Percentiles rank a stretch among this genome's conserved stretches.
phyloP scores from a whole-genome alignment of 2,113 vertebrate genomes.

The Abramis brama region DNA sequence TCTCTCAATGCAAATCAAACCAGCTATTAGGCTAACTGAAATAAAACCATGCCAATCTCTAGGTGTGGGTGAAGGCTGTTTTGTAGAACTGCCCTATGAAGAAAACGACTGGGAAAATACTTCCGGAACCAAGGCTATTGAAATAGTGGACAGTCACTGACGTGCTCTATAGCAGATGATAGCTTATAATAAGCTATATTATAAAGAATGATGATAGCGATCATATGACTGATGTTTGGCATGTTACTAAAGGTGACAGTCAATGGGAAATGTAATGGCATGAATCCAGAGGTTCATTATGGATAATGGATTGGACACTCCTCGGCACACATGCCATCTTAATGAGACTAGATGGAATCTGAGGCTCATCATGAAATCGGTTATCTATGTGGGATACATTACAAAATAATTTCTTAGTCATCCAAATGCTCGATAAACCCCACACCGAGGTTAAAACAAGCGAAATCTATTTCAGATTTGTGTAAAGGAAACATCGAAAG shows the following conservation, averaged over 20 bases:
- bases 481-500: constrained; percentile 55
- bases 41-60: too few relatives aligned
- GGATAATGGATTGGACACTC: neutral
- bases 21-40: too few relatives aligned
- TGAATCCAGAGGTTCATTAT: neutral
- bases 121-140: neutral
- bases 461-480: constrained; percentile 60
- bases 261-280: neutral
- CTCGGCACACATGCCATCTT: neutral
- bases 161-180: neutral
- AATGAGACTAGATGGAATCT: neutral
- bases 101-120: neutral
- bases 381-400: neutral
- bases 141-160: neutral
- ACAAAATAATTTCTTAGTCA: neutral
- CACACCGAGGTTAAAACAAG: constrained; percentile 4
- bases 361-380: neutral
- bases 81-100: neutral
- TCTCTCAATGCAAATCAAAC: too few relatives aligned
- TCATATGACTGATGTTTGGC: neutral
- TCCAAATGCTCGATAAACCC: neutral
- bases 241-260: neutral
- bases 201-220: neutral
- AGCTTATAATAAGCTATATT: neutral
- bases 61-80: too few relatives aligned